A percentile compares a stretch with the other conserved stretches of the same genome.
Evolutionary conservation across 2,113 vertebrate genomes (phyloP).

Genomic region (Uria aalge): DNA sequence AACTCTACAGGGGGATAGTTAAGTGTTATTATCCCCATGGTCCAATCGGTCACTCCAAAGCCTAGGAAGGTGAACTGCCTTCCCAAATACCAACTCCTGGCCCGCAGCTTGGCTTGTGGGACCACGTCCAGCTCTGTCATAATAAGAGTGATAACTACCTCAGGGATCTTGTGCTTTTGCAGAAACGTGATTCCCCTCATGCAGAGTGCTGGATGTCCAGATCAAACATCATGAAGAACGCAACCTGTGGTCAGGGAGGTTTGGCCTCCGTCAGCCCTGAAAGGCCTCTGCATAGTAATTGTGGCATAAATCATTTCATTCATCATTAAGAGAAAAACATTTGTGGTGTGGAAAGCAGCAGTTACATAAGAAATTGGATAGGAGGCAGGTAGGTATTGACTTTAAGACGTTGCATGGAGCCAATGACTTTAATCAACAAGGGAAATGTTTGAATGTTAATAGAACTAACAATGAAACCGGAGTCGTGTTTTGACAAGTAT

Average conservation of each 20-base stretch:
- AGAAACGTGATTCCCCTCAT: conserved; percentile 6
- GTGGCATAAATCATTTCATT: conserved; percentile 28
- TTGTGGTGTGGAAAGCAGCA: conserved; percentile 24
- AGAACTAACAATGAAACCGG: conserved; percentile 52
- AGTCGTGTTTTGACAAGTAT: conserved; percentile 60
- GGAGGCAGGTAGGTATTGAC: conserved; percentile 43
- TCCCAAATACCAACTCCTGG: neutral
- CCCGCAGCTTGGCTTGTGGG: neutral
- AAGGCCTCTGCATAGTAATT: neutral
- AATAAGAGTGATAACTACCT: neutral
- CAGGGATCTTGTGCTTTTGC: neutral
- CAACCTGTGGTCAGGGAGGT: conserved; percentile 10
- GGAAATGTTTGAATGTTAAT: conserved; percentile 58
- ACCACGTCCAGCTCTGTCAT: neutral
- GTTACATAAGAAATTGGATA: conserved; percentile 43
- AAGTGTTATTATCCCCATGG: neutral
- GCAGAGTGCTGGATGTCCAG: neutral
- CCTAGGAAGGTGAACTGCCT: neutral
- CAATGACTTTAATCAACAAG: conserved; percentile 56
- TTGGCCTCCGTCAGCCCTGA: neutral
- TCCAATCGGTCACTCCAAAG: neutral
- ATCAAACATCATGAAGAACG: conserved; percentile 20
- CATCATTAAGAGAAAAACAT: conserved; percentile 9
- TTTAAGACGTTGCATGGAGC: neutral
- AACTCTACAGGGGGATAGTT: neutral